Percentiles rank a stretch among this genome's conserved stretches.
These are phyloP conservation scores for Chondrilla cf. caribensis DNA, from an alignment of 37 sponge, comb jelly and placozoan species.

Conservation along the genomic window DNA sequence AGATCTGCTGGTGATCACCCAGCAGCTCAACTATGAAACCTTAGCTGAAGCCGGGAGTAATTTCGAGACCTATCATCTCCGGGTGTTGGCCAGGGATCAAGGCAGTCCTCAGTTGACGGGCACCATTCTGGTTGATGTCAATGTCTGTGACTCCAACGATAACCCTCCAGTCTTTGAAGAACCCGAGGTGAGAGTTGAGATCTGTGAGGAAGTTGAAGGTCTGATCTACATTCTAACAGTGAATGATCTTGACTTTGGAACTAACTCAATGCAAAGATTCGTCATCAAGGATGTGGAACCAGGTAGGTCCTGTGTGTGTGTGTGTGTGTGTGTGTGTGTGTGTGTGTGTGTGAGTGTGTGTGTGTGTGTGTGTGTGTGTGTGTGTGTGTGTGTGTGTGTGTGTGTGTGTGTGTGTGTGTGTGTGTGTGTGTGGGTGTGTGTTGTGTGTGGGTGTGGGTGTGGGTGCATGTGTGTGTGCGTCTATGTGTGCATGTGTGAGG, in stretches of 20 bases:
- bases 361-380: neutral
- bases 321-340: neutral
- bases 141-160: slow-evolving; percentile 27
- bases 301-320: neutral
- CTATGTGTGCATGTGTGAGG: no score
- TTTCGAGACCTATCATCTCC: slow-evolving; percentile 1
- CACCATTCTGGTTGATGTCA: slow-evolving; percentile 4
- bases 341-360: neutral
- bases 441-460: neutral
- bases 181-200: neutral
- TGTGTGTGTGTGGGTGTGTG: neutral
- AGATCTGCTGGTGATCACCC: slow-evolving; percentile 8
- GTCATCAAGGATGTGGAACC: slow-evolving; percentile 14
- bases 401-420: neutral
- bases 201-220: neutral
- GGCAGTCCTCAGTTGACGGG: neutral
- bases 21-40: slow-evolving; percentile 1
- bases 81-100: neutral
- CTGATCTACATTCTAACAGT: slow-evolving; percentile 32
- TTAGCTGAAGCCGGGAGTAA: neutral
- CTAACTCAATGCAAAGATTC: slow-evolving; percentile 26
- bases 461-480: no score
- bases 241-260: slow-evolving; percentile 38
- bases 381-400: no score
- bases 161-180: neutral